Percentiles rank a stretch among this genome's conserved stretches.
These are phyloP conservation scores for Podarcis muralis DNA, from an alignment of 2,113 vertebrate genomes.

Conservation along the genomic window DNA sequence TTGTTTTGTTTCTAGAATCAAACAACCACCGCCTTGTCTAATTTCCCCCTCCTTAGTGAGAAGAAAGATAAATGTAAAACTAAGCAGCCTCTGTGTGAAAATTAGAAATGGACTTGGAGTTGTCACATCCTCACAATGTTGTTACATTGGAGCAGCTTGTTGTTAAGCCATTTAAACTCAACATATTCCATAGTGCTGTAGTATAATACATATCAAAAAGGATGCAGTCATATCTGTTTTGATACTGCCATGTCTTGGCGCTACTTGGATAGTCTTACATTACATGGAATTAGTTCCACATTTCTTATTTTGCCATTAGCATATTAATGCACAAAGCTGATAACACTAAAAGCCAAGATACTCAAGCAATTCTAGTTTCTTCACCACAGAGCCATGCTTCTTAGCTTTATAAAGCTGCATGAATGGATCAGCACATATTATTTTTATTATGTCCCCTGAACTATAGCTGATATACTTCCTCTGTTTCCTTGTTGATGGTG, in stretches of 20 bases:
- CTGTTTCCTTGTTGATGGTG: conserved; percentile 54
- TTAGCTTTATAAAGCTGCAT: conserved; percentile 36
- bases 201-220: conserved; percentile 43
- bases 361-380: conserved; percentile 56
- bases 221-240: conserved; percentile 57
- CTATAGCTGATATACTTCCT: conserved; percentile 43
- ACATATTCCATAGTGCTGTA: conserved; percentile 24
- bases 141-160: conserved; percentile 63
- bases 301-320: conserved; percentile 74
- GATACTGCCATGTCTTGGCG: conserved; percentile 55
- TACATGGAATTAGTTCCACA: conserved; percentile 74
- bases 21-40: conserved; percentile 30
- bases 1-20: conserved; percentile 47
- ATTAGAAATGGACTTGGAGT: conserved; percentile 62
- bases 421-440: conserved; percentile 26
- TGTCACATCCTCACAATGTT: conserved; percentile 17
- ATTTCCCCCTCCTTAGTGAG: conserved; percentile 30
- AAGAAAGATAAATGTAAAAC: conserved; percentile 22
- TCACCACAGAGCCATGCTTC: conserved; percentile 49
- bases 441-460: conserved; percentile 49
- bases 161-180: conserved; percentile 60
- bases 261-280: conserved; percentile 68
- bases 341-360: conserved; percentile 63
- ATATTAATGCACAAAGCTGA: conserved; percentile 74
- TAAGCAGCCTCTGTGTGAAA: conserved; percentile 53